Evolutionary conservation across 2,797 vertebrate genomes (phyloP), one percentile per base, ranked within the genome.

Genomic region (Melopsittacus undulatus): DNA sequence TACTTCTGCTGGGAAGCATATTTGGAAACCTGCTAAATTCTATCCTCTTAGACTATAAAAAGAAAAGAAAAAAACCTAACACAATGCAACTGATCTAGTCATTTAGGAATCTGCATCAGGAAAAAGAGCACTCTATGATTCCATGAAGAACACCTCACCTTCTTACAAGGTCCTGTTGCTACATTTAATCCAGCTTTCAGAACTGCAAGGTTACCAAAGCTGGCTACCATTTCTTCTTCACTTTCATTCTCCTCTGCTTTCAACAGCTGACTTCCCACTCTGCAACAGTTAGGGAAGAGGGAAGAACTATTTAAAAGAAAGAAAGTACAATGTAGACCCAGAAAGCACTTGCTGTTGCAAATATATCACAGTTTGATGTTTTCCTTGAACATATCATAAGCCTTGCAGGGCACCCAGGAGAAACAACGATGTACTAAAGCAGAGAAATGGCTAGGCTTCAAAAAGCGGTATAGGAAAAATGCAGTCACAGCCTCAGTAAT

Each of bases 141-240:
- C n/a, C 9, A 8, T 29, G 23, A 19, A 57, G 54, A 72, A 74
- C 74, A 77, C 75, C 97, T 97, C 97, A 99, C 99, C 98, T 98
- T 97, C 97, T 97, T 97, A 83, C 52, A 57, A 96, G 94, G 86
- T 83, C 56, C 95, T 81, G 95, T 69, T 86, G 88, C 61, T 84
- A 74, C 75, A 66, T 91, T 94, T 72, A 97, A 95, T 62, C 93
- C 83, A n/a, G 91, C 90, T 92, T 97, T 97, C 92, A 90, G 90
- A 89, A 97, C 96, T 78, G 94, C 96, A 96, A 97, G 94, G 83
- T 97, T 97, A 69, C 96, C 85, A 74, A 96, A 97, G 91, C 97
- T 97, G 84, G 97, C 85, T 69, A 62, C 57, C 4, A 83, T 95
- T 92, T 98, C 98, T 93, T 98, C 98, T 97, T 97, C 97, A 94